Evolutionary conservation across 2,113 vertebrate species (phyloP).

Genomic region (Chiloscyllium plagiosum): DNA sequence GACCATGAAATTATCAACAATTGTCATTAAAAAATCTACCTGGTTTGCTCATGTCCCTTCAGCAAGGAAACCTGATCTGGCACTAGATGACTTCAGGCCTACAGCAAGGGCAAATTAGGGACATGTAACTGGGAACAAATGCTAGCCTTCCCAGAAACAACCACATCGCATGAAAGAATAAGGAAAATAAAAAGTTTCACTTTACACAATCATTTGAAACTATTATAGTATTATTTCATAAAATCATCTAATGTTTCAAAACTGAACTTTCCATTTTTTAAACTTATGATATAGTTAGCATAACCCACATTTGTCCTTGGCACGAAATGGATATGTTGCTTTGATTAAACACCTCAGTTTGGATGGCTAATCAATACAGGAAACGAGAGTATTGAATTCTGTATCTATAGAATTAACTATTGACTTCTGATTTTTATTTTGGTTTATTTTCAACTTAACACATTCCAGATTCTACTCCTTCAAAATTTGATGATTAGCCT

Average conservation of each 20-base stretch:
- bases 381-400: background rate
- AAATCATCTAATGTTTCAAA: background rate
- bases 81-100: no score
- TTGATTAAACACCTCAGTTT: conserved; percentile 28
- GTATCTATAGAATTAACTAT: background rate
- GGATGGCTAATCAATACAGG: background rate
- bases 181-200: no score
- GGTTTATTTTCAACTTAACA: background rate
- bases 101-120: no score
- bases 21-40: no score
- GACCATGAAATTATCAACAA: no score
- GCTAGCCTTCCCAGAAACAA: no score
- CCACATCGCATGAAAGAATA: no score
- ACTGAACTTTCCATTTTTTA: background rate
- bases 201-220: background rate
- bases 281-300: background rate
- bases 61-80: no score
- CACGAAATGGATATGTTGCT: background rate
- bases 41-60: no score
- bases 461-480: background rate
- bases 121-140: no score
- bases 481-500: background rate
- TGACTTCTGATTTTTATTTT: background rate
- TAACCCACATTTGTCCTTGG: background rate
- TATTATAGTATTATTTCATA: no score